Conservation (phyloP, 1,140 invertebrate species). For the Odontomachus brunneus region DNA sequence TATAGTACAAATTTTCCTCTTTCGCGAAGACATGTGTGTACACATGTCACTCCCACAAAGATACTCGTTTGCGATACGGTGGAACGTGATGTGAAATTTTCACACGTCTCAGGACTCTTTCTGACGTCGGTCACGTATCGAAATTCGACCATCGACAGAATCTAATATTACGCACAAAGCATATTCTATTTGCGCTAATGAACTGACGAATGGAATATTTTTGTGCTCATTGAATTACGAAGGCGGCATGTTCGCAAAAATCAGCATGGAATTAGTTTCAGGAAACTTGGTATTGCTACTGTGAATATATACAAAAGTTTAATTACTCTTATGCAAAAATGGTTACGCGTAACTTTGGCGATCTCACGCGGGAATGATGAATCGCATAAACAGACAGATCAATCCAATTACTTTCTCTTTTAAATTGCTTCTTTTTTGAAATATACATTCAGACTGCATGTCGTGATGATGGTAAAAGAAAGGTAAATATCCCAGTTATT, state of each 20-base stretch:
- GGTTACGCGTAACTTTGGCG: conserved; percentile 6
- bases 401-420: conserved; percentile 6
- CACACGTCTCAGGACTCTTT: not conserved
- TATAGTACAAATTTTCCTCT: not conserved
- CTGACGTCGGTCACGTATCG: not conserved
- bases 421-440: not conserved
- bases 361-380: conserved; percentile 16
- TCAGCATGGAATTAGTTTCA: conserved; percentile 26
- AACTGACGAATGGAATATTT: conserved; percentile 27
- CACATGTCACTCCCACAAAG: not conserved
- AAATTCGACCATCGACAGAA: conserved; percentile 16
- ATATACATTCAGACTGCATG: not conserved
- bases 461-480: no score
- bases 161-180: not conserved
- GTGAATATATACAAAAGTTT: conserved; percentile 24
- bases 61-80: not conserved
- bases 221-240: not conserved
- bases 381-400: not conserved
- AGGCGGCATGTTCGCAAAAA: not conserved
- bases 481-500: no score
- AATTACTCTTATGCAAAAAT: conserved; percentile 35
- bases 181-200: conserved; percentile 31
- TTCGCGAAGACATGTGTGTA: not conserved
- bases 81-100: conserved; percentile 17
- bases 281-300: not conserved